These are phyloP conservation scores for Trogon surrucura DNA, from an alignment of 2,113 vertebrate species.

Conservation along the genomic window DNA sequence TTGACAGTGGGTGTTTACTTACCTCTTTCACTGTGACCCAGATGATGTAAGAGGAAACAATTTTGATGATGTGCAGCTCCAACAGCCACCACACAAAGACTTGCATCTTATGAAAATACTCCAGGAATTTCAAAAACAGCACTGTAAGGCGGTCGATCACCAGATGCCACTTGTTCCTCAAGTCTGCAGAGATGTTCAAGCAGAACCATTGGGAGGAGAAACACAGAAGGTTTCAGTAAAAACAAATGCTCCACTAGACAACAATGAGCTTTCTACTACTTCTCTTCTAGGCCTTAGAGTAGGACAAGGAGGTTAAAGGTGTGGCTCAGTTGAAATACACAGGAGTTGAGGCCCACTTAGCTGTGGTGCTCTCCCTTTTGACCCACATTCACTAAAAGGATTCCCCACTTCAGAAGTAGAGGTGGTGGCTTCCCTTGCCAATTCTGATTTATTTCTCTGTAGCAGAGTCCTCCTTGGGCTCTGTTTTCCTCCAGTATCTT, in stretches of 20 bases:
- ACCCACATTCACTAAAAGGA: not conserved
- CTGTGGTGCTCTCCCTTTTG: not conserved
- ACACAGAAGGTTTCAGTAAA: slow-evolving; percentile 5
- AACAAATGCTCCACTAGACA: not conserved
- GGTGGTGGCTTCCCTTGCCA: not conserved
- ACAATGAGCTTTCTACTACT: not conserved
- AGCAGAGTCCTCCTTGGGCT: not conserved
- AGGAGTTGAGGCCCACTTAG: not conserved
- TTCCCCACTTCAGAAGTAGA: not conserved
- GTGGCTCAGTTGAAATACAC: not conserved
- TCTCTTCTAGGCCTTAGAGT: not conserved
- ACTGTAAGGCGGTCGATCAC: slow-evolving; percentile 96
- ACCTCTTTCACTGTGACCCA: slow-evolving; percentile 92
- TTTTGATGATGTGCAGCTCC: slow-evolving; percentile 97
- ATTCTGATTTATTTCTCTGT: not conserved
- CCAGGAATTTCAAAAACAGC: slow-evolving; percentile 95
- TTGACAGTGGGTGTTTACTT: slow-evolving; percentile 41
- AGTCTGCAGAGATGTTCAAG: slow-evolving; percentile 76
- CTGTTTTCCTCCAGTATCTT: not conserved
- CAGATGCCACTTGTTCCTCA: slow-evolving; percentile 95
- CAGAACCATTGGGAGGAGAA: not conserved
- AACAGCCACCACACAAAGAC: slow-evolving; percentile 97
- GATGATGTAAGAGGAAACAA: slow-evolving; percentile 94
- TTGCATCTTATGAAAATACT: slow-evolving; percentile 96
- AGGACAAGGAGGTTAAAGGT: not conserved